Conservation (phyloP, 1,140 invertebrate species). For the Caenorhabditis briggsae region DNA sequence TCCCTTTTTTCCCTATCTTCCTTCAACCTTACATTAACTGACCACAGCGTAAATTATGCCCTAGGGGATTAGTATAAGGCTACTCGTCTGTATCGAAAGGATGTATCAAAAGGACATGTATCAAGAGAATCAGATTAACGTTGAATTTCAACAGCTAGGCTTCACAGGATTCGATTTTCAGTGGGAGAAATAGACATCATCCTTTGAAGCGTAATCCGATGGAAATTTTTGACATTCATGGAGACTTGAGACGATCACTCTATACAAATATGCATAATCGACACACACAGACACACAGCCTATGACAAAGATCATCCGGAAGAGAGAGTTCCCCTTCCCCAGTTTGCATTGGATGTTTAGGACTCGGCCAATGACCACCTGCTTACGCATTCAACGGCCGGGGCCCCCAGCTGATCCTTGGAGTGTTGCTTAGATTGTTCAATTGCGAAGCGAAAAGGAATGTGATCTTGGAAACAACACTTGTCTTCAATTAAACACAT, state of each 20-base stretch:
- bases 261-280: constrained; percentile 3
- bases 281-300: background rate
- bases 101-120: no score
- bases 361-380: constrained; percentile 12
- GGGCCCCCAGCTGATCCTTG: background rate
- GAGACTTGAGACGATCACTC: background rate
- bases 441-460: background rate
- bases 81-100: no score
- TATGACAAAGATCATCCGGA: constrained; percentile 39
- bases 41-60: no score
- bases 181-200: background rate
- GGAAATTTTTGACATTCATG: background rate
- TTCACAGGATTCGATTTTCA: background rate
- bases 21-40: background rate
- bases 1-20: background rate
- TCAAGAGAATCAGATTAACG: no score
- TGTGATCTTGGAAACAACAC: constrained; percentile 36
- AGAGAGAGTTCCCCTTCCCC: no score
- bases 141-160: no score
- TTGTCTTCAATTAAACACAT: background rate
- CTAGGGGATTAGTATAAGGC: no score
- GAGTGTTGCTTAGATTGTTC: constrained; percentile 6
- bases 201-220: background rate
- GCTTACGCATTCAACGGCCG: constrained; percentile 11
- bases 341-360: background rate